These are phyloP conservation scores for Philereme vetulata DNA, from an alignment of 2,888 invertebrate genomes.

Conservation along the genomic window DNA sequence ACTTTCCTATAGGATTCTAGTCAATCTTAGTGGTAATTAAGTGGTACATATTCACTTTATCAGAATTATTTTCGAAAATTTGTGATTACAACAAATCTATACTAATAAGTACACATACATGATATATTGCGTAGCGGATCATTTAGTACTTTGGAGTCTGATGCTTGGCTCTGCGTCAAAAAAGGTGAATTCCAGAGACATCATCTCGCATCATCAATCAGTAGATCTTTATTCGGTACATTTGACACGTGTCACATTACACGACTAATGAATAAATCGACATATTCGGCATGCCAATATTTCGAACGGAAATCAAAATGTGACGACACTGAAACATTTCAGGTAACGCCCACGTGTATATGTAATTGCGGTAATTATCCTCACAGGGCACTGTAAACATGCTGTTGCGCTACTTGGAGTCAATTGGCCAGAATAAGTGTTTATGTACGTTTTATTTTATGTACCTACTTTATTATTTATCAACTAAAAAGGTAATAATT, in stretches of 20 bases:
- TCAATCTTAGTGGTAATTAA: no score
- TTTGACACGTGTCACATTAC: slow-evolving; percentile 22
- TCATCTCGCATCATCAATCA: slow-evolving; percentile 17
- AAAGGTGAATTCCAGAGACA: slow-evolving; percentile 8
- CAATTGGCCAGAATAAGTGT: slow-evolving; percentile 15
- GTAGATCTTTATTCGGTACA: slow-evolving; percentile 6
- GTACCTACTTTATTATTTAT: no score
- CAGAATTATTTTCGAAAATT: no score
- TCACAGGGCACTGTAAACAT: slow-evolving; percentile 39
- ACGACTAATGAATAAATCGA: slow-evolving; percentile 18
- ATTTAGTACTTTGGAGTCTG: not conserved
- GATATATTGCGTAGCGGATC: no score
- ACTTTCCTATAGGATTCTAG: no score
- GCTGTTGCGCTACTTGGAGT: slow-evolving; percentile 24
- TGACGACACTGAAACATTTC: slow-evolving; percentile 18
- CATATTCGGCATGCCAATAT: slow-evolving; percentile 7
- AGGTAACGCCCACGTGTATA: slow-evolving; percentile 13
- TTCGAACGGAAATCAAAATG: slow-evolving; percentile 16
- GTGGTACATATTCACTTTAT: no score
- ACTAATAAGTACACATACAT: no score
- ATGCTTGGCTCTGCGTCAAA: slow-evolving; percentile 18
- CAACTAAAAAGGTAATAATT: no score
- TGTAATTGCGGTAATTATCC: slow-evolving; percentile 39
- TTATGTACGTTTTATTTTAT: not conserved
- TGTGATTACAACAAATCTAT: no score